Percentiles rank a stretch among this genome's conserved stretches.
Conservation (phyloP, 2,113 vertebrate species). For the Tyto alba region DNA sequence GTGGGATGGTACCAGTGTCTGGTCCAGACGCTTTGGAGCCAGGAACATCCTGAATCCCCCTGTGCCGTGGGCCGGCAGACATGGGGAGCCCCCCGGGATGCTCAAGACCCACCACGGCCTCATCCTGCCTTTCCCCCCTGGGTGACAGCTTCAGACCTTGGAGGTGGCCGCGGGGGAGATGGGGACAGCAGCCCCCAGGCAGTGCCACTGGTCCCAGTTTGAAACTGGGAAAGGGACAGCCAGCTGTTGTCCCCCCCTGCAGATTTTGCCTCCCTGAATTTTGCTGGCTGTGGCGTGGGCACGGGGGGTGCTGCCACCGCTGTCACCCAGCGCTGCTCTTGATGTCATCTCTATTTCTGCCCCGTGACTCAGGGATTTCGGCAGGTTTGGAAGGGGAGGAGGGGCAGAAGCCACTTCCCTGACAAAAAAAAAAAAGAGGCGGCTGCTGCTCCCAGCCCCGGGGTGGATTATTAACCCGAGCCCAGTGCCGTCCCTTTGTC, state of each 20-base stretch:
- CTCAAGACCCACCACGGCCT: background rate
- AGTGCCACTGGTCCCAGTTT: background rate
- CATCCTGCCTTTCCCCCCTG: background rate
- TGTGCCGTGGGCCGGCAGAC: accelerated
- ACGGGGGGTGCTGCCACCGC: background rate
- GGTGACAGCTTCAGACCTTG: background rate
- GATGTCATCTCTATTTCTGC: background rate
- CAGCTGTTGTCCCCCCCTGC: background rate
- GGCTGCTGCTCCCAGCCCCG: background rate
- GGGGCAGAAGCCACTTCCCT: background rate
- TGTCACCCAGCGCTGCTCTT: background rate
- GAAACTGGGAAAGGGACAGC: background rate
- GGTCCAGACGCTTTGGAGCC: accelerated
- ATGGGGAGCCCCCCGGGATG: accelerated
- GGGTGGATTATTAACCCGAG: background rate
- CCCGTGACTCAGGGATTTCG: conserved; percentile 31
- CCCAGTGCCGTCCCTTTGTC: background rate
- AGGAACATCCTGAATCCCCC: background rate
- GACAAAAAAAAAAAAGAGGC: background rate
- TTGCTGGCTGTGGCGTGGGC: accelerated
- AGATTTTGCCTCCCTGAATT: background rate
- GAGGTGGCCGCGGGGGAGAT: background rate
- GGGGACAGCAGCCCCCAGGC: background rate
- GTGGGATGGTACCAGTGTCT: too few species aligned
- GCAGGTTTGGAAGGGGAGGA: conserved; percentile 19